Evolutionary conservation across 2,797 vertebrate species (phyloP).

Genomic region (Danio choprae): DNA sequence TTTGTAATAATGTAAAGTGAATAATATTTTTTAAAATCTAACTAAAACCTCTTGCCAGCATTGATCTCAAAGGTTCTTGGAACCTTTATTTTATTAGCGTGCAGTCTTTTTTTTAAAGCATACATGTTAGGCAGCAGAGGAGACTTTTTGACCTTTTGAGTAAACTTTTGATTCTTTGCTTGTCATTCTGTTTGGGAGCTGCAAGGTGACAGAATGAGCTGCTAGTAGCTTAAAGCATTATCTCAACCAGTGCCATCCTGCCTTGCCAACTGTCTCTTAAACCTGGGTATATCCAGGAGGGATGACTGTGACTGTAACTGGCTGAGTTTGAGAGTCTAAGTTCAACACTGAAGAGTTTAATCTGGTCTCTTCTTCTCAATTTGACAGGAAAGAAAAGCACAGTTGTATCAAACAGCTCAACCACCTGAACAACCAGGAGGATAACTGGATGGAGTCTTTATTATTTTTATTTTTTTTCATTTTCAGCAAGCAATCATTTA

Average conservation of each 20-base stretch:
- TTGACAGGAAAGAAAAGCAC: not conserved
- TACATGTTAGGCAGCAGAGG: not conserved
- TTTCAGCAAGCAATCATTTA: not conserved
- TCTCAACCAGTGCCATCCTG: not conserved
- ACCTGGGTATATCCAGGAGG: constrained; percentile 13
- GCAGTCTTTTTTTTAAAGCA: no score
- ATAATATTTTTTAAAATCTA: no score
- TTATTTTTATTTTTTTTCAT: no score
- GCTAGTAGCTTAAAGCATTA: constrained; percentile 3
- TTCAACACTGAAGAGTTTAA: not conserved
- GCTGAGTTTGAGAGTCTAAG: constrained; percentile 2
- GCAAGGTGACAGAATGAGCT: not conserved
- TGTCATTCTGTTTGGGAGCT: not conserved
- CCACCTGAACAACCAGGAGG: not conserved
- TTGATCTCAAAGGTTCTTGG: no score
- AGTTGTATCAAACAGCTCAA: not conserved
- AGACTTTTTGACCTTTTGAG: constrained; percentile 2
- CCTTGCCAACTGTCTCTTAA: constrained; percentile 32
- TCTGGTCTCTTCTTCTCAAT: not conserved
- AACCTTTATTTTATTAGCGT: no score
- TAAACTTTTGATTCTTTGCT: not conserved
- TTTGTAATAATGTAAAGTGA: no score
- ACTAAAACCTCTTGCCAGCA: no score
- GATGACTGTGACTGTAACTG: not conserved
- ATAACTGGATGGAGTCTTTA: not conserved